Evolutionary conservation across 2,113 vertebrate genomes (phyloP).

Genomic region (Indri indri): DNA sequence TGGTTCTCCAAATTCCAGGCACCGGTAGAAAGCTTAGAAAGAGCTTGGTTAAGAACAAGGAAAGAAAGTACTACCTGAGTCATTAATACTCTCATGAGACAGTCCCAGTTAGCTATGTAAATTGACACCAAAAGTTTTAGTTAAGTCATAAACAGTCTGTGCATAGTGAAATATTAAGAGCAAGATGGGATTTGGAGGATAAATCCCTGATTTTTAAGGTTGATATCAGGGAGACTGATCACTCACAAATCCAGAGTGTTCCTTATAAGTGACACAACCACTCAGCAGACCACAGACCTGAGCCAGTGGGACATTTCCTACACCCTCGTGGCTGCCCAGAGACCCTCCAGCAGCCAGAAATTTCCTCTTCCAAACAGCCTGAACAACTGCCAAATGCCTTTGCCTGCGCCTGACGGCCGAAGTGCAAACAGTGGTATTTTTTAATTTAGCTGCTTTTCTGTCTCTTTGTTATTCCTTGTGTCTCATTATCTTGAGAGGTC

Average conservation of each 20-base stretch:
- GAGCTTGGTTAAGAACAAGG: background rate
- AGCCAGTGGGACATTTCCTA: background rate
- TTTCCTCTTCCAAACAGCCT: background rate
- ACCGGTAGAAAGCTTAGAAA: background rate
- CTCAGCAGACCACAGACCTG: background rate
- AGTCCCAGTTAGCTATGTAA: background rate
- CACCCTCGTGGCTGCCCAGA: background rate
- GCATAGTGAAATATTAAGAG: background rate
- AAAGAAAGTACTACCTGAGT: background rate
- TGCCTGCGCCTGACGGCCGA: background rate
- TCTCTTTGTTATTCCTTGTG: conserved; percentile 68
- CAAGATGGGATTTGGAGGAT: background rate
- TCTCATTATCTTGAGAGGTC: conserved; percentile 79
- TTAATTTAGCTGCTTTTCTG: conserved; percentile 68
- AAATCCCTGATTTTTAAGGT: background rate
- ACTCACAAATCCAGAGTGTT: background rate
- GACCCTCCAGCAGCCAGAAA: background rate
- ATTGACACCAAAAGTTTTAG: background rate
- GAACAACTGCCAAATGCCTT: conserved; percentile 31
- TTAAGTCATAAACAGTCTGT: background rate
- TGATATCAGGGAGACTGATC: background rate
- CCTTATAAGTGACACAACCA: background rate
- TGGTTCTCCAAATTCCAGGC: background rate
- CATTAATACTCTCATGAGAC: background rate
- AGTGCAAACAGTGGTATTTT: conserved; percentile 76